Percentiles rank a stretch among this genome's conserved stretches.
Evolutionary conservation across 2,888 invertebrate genomes (phyloP).

Genomic region (Pachydiplax longipennis): DNA sequence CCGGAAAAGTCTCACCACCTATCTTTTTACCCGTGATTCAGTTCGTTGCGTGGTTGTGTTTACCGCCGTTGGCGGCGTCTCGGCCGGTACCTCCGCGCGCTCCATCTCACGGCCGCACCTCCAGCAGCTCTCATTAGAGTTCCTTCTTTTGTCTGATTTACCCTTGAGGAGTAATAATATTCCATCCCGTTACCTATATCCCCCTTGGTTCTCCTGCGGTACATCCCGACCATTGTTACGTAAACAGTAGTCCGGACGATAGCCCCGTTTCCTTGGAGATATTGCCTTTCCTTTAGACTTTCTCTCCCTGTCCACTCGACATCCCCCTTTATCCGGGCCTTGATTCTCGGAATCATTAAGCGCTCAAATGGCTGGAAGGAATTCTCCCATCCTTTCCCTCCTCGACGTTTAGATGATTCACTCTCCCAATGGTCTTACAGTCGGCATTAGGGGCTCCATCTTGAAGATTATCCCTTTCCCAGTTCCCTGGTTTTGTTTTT

Average conservation of each 20-base stretch:
- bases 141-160: background rate
- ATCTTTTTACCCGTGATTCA: background rate
- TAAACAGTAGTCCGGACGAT: background rate
- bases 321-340: background rate
- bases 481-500: background rate
- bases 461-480: no score
- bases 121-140: background rate
- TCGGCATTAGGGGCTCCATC: no score
- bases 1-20: background rate
- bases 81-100: background rate
- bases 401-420: background rate
- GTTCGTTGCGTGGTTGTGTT: conserved; percentile 10
- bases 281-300: background rate
- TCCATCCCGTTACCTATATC: background rate
- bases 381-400: background rate
- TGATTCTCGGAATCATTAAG: background rate
- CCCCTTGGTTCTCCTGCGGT: background rate
- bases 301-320: background rate
- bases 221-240: background rate
- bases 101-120: background rate
- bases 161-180: background rate
- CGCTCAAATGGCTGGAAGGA: background rate
- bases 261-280: background rate
- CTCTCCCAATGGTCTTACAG: background rate
- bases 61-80: conserved; percentile 21